Evolutionary conservation across 2,113 vertebrate species (phyloP).

Genomic region (Mastomys coucha): DNA sequence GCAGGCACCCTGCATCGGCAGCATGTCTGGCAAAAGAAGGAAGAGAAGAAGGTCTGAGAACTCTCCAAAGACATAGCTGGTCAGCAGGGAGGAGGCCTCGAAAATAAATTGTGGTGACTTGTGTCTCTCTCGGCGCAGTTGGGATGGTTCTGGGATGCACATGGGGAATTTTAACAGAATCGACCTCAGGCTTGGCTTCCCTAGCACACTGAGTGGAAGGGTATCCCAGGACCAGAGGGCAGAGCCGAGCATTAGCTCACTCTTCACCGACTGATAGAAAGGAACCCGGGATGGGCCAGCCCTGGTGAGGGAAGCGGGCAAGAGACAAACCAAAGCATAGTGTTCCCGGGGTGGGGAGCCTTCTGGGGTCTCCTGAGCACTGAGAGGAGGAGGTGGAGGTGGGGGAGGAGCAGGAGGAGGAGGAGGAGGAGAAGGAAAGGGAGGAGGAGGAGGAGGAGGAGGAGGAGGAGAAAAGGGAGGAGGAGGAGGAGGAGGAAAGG

Average conservation of each 20-base stretch:
- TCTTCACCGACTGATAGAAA: not conserved
- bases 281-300: not conserved
- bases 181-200: not conserved
- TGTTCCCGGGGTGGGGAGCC: not conserved
- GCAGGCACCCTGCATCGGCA: not conserved
- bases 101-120: not conserved
- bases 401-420: no score
- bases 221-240: not conserved
- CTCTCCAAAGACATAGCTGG: not conserved
- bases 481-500: no score
- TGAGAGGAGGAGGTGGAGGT: not conserved
- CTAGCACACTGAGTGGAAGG: no score
- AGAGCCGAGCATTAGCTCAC: not conserved
- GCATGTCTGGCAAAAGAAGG: not conserved
- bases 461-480: no score
- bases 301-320: not conserved
- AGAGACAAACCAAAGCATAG: not conserved
- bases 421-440: no score
- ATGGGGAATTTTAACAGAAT: not conserved
- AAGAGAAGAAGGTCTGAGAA: not conserved
- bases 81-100: not conserved
- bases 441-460: no score
- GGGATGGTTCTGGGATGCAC: not conserved
- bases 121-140: not conserved
- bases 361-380: not conserved